Base-by-base conservation (phyloP, 2,797 vertebrate species). In the Gorsachius magnificus region DNA sequence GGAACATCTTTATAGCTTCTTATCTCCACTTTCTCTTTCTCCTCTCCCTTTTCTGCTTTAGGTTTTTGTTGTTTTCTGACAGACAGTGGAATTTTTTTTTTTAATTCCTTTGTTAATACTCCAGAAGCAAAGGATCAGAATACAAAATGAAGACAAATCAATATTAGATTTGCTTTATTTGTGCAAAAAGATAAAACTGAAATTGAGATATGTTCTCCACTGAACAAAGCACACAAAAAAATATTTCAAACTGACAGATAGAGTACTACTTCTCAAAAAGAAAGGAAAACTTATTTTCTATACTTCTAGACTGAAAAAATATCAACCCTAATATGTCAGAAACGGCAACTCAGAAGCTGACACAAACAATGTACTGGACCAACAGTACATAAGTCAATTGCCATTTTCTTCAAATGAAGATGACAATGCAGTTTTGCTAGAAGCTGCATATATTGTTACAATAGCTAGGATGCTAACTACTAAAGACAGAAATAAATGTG, bases 381-480 rank as follows among this genome's bases (percentile, higher is more conserved):
- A 41, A 41, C 2, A 61, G 18, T 38, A 70, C 4, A 1, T 31
- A 70, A 57, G 31, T 22, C 22, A 76, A 24, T 18, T 45, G 9
- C 7, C 3, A 58, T 76, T 76, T 71, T 46, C 14, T 50, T 54
- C 58, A 83, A 80, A 71, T 14, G 21, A 76, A 54, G 14, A 46
- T n/a, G 33, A 58, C 89, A 87, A 71, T 21, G 3, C 16, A 33
- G 6, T 35, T 83, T 66, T 63, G 13, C 19, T 66, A 72, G 20
- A 64, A 68, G 13, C 3, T 46, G 29, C 25, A 46, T 85, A 75
- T 58, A 63, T 17, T n/a, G 4, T 43, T 50, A 45, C 0, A 0
- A 66, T 50, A 66, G 21, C 9, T 29, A 53, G 13, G 9, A 20
- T 57, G 16, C 21, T 63, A 58, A 79, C 66, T 31, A 54, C 1